Evolutionary conservation across 2,888 invertebrate species (phyloP).

Genomic region (Amiota minor): DNA sequence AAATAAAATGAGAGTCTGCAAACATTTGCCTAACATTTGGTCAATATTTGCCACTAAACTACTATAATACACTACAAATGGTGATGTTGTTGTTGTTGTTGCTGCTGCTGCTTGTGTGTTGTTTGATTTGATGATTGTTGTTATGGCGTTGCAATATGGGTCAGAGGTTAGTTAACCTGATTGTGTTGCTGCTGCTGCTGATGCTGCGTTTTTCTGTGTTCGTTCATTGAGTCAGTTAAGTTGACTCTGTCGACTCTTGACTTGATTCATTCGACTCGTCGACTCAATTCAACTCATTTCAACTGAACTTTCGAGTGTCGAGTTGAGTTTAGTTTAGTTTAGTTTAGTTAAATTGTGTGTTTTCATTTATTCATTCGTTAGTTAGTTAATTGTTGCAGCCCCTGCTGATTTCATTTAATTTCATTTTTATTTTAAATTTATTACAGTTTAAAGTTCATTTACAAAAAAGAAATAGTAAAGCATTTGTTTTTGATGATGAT

Average conservation of each 20-base stretch:
- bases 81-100: background rate
- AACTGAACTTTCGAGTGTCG: background rate
- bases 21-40: conserved; percentile 22
- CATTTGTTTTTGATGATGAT: conserved; percentile 6
- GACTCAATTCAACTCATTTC: background rate
- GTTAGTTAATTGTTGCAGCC: no score
- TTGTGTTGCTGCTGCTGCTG: conserved; percentile 17
- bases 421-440: background rate
- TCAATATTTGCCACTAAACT: conserved; percentile 7
- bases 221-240: no score
- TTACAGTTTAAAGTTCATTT: conserved; percentile 17
- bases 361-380: conserved; percentile 1
- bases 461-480: background rate
- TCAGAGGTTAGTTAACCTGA: conserved; percentile 34
- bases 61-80: background rate
- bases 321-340: conserved; percentile 4
- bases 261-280: no score
- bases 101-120: background rate
- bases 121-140: conserved; percentile 22
- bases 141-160: conserved; percentile 22
- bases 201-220: background rate
- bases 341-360: conserved; percentile 15
- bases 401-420: no score
- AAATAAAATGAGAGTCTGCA: background rate
- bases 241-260: no score